A percentile compares a stretch with the other conserved stretches of the same genome.
These are phyloP conservation scores for Hetaerina americana DNA, from an alignment of 1,140 invertebrate species.

Conservation along the genomic window DNA sequence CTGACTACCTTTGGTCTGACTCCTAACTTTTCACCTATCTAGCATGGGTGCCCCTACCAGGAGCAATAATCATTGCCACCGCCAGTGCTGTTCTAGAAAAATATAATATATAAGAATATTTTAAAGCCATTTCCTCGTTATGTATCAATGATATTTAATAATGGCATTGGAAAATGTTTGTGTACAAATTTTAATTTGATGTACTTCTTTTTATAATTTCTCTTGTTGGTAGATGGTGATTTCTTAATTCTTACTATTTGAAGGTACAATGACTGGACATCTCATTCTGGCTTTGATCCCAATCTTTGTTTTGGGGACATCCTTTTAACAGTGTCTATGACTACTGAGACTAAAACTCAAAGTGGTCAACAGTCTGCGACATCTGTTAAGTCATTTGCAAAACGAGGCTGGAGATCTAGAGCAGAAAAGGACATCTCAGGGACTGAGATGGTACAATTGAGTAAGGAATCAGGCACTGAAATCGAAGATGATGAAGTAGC, in stretches of 20 bases:
- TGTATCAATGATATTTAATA: conserved; percentile 6
- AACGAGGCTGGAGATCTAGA: background rate
- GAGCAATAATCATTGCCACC: no score
- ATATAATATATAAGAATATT: no score
- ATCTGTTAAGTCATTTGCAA: background rate
- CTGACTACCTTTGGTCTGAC: no score
- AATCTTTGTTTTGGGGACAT: conserved; percentile 82
- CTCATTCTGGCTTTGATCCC: conserved; percentile 76
- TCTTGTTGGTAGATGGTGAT: background rate
- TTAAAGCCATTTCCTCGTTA: no score
- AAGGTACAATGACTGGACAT: conserved; percentile 39
- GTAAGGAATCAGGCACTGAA: background rate
- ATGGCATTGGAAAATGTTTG: no score
- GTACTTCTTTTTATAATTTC: background rate
- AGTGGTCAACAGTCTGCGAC: background rate
- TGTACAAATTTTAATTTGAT: background rate
- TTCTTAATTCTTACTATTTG: background rate
- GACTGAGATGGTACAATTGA: background rate
- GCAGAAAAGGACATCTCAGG: background rate
- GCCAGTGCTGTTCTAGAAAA: no score
- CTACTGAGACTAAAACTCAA: background rate
- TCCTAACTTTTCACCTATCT: no score
- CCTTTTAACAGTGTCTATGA: conserved; percentile 33
- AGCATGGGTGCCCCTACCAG: no score
- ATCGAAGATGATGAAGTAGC: background rate